Conservation (phyloP, 37 sponge, comb jelly and placozoan species). For the Spongia lamella region DNA sequence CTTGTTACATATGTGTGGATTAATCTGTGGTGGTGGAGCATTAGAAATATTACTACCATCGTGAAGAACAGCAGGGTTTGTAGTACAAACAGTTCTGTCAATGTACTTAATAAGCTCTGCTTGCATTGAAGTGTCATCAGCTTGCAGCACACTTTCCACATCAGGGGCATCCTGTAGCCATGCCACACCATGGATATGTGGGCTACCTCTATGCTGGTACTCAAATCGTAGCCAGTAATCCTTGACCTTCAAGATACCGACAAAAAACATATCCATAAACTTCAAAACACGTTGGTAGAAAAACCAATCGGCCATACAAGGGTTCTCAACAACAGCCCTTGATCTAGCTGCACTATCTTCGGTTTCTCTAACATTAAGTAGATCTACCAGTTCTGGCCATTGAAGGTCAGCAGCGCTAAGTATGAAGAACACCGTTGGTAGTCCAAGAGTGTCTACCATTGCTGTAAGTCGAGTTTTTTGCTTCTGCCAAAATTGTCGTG, state of each 20-base stretch:
- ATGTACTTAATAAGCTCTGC: background rate
- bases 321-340: constrained; percentile 8
- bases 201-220: constrained; percentile 34
- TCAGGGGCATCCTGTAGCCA: constrained; percentile 22
- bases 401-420: no score
- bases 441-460: no score
- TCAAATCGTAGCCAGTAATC: constrained; percentile 28
- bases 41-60: constrained; percentile 8
- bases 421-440: no score
- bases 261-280: constrained; percentile 4
- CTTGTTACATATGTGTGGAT: background rate
- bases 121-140: background rate
- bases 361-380: no score
- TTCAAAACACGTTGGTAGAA: background rate
- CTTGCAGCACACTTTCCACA: background rate
- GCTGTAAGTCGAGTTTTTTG: no score
- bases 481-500: no score
- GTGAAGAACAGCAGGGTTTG: background rate
- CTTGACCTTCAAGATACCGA: constrained; percentile 1
- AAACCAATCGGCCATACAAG: constrained; percentile 21
- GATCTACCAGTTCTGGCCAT: no score
- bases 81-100: background rate
- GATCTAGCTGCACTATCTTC: no score
- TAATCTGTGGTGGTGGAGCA: background rate
- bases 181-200: constrained; percentile 36